A percentile compares a stretch with the other conserved stretches of the same genome.
phyloP scores from a whole-genome alignment of 2,113 vertebrate genomes.

The Pelecanoides urinatrix region DNA sequence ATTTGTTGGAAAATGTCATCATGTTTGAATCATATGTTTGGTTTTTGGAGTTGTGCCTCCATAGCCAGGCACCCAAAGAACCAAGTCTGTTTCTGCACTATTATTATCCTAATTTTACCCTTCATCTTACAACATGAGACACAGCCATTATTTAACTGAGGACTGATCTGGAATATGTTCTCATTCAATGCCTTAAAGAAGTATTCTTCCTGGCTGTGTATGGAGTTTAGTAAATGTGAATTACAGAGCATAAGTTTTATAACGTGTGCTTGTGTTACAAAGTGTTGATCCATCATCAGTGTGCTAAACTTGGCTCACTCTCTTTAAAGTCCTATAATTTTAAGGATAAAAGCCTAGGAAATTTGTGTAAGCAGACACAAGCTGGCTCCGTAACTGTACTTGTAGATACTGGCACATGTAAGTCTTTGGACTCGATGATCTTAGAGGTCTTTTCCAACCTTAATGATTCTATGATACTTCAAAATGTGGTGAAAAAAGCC shows the following conservation, averaged over 20 bases:
- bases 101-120: not conserved
- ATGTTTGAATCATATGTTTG: not conserved
- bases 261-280: not conserved
- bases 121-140: not conserved
- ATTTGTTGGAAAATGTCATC: not conserved
- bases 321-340: not conserved
- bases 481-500: not conserved
- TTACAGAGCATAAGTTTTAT: not conserved
- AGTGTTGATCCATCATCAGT: not conserved
- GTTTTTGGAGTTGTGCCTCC: not conserved
- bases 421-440: not conserved
- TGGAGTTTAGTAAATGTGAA: not conserved
- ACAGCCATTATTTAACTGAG: not conserved
- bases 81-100: not conserved
- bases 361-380: not conserved
- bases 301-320: not conserved
- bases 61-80: not conserved
- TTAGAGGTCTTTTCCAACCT: too few relatives aligned
- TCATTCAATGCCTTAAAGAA: not conserved
- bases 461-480: not conserved
- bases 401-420: not conserved
- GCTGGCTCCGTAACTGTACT: not conserved
- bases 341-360: not conserved
- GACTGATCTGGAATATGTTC: not conserved
- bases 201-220: not conserved